Evolutionary conservation across 2,113 vertebrate genomes (phyloP), one percentile per base, ranked within the genome.

Genomic region (Ascaphus truei): DNA sequence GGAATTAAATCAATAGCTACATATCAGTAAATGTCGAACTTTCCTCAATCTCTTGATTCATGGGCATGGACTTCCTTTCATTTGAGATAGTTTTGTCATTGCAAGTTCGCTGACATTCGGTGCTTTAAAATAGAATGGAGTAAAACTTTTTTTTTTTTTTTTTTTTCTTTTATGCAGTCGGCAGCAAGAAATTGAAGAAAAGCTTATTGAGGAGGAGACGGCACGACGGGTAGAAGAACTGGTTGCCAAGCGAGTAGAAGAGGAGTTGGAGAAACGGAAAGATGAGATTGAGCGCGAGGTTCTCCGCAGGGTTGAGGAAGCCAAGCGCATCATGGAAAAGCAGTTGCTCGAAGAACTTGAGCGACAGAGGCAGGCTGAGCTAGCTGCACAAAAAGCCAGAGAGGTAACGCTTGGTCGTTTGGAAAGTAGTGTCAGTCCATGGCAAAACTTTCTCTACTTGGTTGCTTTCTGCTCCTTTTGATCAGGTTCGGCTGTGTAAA

Each of bases 391-490:
- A 87, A 98, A 96, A 88, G 94, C 95, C 82, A 95, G 97, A 95
- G 97, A 99, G 97, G 97, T 99, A 98, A 98, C 96, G 93, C 96
- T 98, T 90, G 93, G 93, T 98, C 95, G 96, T 98, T 98, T 92
- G 95, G 93, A 95, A 96, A 86, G 86, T 92, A 94, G 89, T 91
- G 91, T 89, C 90, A 92, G 91, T 92, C 92, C 92, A 92, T 93
- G 92, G 93, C 87, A 93, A 90, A 93, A 91, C 88, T 91, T 89
- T 94, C 89, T 91, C 85, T 89, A 84, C 87, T 20, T 76, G 84
- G 81, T 30, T 48, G 27, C 84, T 76, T 89, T 86, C 84, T 84
- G 85, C 86, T 84, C 82, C 76, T 85, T 88, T 83, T 81, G n/a
- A n/a, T n/a, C n/a, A n/a, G n/a, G n/a, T n/a, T n/a, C n/a, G n/a